Conservation (phyloP, 2,888 invertebrate genomes). For the Rhopalosiphum nymphaeae region DNA sequence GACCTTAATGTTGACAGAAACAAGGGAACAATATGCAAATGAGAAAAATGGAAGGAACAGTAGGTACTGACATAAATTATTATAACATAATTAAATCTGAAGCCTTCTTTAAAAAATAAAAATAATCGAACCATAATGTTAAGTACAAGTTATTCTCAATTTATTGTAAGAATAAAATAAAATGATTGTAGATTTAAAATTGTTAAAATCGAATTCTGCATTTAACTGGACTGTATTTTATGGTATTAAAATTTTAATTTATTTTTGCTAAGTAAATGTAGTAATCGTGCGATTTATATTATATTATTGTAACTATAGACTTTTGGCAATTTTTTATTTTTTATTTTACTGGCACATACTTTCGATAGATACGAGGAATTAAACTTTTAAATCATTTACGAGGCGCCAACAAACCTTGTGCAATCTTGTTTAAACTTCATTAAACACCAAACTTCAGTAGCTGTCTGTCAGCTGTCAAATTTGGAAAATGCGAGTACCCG, state of each 20-base stretch:
- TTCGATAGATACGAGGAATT: conserved; percentile 30
- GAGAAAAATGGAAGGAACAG: conserved; percentile 36
- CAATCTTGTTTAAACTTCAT: conserved; percentile 62
- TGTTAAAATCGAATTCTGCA: background rate
- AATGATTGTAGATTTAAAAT: background rate
- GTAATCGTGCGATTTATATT: background rate
- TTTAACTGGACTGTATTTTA: background rate
- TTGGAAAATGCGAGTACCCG: conserved; percentile 29
- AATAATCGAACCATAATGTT: conserved; percentile 5
- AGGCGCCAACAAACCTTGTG: conserved; percentile 51
- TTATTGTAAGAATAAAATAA: background rate
- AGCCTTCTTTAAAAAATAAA: conserved; percentile 24
- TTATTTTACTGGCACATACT: background rate
- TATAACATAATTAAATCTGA: conserved; percentile 44
- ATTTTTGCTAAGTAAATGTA: background rate
- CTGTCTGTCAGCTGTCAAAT: conserved; percentile 64
- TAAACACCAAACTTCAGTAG: conserved; percentile 44
- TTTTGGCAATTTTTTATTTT: background rate
- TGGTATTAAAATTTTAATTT: background rate
- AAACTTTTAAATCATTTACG: conserved; percentile 56
- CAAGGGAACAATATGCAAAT: conserved; percentile 51
- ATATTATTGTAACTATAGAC: background rate
- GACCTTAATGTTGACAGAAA: conserved; percentile 19
- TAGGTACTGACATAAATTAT: conserved; percentile 44
- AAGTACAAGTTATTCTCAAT: background rate